Conservation (phyloP, 2,888 invertebrate species). For the Caenorhabditis angaria region DNA sequence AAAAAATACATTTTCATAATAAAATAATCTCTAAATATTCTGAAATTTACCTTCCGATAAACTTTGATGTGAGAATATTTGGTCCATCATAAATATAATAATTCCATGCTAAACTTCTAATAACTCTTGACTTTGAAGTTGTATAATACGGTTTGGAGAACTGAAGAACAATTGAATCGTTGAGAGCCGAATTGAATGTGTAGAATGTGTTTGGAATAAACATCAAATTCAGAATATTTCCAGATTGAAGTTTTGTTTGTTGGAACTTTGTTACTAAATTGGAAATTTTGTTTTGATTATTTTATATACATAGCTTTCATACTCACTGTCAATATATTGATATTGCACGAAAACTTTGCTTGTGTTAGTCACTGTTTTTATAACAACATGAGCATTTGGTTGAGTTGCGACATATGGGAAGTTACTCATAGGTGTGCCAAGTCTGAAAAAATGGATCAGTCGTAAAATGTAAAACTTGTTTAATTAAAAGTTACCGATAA, state of each 20-base stretch:
- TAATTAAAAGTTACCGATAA: too few relatives aligned
- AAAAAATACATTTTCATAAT: neutral
- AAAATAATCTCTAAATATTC: neutral
- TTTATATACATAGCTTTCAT: too few relatives aligned
- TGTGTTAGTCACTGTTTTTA: neutral
- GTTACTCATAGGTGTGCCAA: neutral
- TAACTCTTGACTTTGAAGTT: too few relatives aligned
- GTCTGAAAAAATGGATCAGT: neutral
- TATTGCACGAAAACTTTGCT: neutral
- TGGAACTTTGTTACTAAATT: neutral
- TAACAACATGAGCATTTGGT: neutral
- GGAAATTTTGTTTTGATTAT: too few relatives aligned
- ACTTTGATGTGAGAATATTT: neutral
- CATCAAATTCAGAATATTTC: neutral
- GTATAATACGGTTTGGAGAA: neutral
- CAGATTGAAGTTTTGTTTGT: neutral
- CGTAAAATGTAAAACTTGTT: too few relatives aligned
- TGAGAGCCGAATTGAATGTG: neutral
- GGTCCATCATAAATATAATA: neutral
- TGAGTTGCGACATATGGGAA: neutral
- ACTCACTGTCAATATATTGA: neutral
- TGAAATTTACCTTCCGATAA: neutral
- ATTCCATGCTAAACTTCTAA: too few relatives aligned
- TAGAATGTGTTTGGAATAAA: neutral
- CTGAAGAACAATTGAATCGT: neutral